phyloP scores from a whole-genome alignment of 2,888 invertebrate species.

The Cephalotes varians region DNA sequence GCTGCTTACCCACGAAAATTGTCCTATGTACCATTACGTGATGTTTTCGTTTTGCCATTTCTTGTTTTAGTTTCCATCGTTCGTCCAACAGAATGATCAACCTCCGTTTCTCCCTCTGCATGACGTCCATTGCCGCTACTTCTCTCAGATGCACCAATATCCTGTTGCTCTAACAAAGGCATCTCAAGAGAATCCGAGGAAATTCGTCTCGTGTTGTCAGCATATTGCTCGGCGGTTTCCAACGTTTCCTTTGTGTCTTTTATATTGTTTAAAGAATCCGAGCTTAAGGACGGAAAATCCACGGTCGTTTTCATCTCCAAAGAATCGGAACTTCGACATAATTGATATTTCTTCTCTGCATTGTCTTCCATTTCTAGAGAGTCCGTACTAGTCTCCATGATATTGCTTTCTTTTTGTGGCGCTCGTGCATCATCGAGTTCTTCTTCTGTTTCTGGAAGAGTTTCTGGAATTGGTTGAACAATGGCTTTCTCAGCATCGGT shows the following conservation, averaged over 20 bases:
- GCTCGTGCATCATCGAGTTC: slow-evolving; percentile 62
- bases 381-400: slow-evolving; percentile 89
- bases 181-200: slow-evolving; percentile 84
- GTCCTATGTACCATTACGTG: slow-evolving; percentile 77
- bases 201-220: slow-evolving; percentile 79
- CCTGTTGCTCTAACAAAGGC: slow-evolving; percentile 78
- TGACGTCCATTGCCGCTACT: slow-evolving; percentile 68
- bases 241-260: slow-evolving; percentile 74
- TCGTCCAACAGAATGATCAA: slow-evolving; percentile 71
- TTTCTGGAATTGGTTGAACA: slow-evolving; percentile 29
- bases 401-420: slow-evolving; percentile 82
- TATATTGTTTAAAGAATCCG: slow-evolving; percentile 84
- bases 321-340: slow-evolving; percentile 90
- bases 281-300: slow-evolving; percentile 83
- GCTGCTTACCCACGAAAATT: slow-evolving; percentile 66
- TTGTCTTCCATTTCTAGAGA: slow-evolving; percentile 87
- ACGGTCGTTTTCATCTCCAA: slow-evolving; percentile 88
- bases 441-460: slow-evolving; percentile 61
- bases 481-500: slow-evolving; percentile 75
- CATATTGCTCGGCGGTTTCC: slow-evolving; percentile 72
- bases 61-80: slow-evolving; percentile 71
- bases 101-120: slow-evolving; percentile 67
- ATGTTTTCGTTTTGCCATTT: slow-evolving; percentile 75
- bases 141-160: slow-evolving; percentile 63
- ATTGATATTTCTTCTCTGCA: slow-evolving; percentile 85